Evolutionary conservation across 2,888 invertebrate genomes (phyloP).

Genomic region (Cactoblastis cactorum): DNA sequence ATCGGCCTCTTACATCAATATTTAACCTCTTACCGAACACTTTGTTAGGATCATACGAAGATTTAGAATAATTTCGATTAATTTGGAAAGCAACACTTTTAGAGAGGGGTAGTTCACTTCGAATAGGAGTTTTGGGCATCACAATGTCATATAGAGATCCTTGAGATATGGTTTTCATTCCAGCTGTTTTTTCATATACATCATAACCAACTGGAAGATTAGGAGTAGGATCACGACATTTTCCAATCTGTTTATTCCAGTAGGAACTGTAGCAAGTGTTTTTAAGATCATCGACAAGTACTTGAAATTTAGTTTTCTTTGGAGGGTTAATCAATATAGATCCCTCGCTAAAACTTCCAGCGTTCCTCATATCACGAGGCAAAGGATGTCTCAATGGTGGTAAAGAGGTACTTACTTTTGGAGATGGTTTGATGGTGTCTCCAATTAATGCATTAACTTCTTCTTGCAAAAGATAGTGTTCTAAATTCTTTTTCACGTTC

Average conservation of each 20-base stretch:
- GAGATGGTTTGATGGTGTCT: slow-evolving; percentile 33
- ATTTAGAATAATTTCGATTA: slow-evolving; percentile 34
- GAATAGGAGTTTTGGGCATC: slow-evolving; percentile 30
- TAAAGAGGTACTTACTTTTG: slow-evolving; percentile 20
- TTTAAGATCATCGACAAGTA: slow-evolving; percentile 35
- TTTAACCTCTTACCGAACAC: slow-evolving; percentile 45
- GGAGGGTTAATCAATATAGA: slow-evolving; percentile 34
- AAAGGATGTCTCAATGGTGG: slow-evolving; percentile 25
- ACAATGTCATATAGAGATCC: slow-evolving; percentile 34
- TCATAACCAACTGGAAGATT: slow-evolving; percentile 33
- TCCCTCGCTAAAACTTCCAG: slow-evolving; percentile 27
- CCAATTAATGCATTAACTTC: slow-evolving; percentile 37
- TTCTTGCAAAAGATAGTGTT: slow-evolving; percentile 37
- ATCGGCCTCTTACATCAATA: slow-evolving; percentile 49
- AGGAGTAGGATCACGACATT: slow-evolving; percentile 30
- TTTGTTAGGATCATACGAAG: slow-evolving; percentile 45
- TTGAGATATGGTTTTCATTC: slow-evolving; percentile 25
- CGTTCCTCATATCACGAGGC: slow-evolving; percentile 30
- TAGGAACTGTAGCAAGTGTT: slow-evolving; percentile 33
- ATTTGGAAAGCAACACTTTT: slow-evolving; percentile 29
- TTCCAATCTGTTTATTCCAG: slow-evolving; percentile 35
- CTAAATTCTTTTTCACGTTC: slow-evolving; percentile 24
- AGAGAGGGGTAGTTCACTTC: slow-evolving; percentile 21
- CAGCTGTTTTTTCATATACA: slow-evolving; percentile 26
- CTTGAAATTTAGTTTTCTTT: slow-evolving; percentile 34